These are phyloP conservation scores for Nasonia longicornis DNA, from an alignment of 1,140 invertebrate genomes.

Conservation along the genomic window DNA sequence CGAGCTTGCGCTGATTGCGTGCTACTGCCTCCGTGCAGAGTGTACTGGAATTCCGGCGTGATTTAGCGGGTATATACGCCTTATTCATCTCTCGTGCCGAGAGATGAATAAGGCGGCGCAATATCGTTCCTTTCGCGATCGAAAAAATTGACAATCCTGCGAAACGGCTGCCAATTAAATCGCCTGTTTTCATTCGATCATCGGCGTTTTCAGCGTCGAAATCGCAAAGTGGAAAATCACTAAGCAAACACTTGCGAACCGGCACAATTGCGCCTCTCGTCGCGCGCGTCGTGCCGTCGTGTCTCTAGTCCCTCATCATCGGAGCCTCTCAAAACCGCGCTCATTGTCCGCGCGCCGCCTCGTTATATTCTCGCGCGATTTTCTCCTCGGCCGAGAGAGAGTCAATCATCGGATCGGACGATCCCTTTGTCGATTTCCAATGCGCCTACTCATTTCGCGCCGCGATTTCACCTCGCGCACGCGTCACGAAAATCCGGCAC, in stretches of 20 bases:
- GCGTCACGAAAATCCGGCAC: slow-evolving; percentile 8
- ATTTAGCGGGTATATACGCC: background rate
- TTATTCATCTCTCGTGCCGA: background rate
- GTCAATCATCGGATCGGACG: slow-evolving; percentile 4
- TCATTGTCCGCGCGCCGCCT: background rate
- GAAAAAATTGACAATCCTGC: too few relatives aligned
- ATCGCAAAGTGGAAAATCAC: background rate
- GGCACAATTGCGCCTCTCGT: background rate
- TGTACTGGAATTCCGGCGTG: background rate
- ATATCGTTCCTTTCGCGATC: background rate
- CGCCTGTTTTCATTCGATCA: too few relatives aligned
- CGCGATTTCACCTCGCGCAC: slow-evolving; percentile 16
- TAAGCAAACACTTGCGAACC: background rate
- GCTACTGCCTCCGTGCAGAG: background rate
- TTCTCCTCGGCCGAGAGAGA: background rate
- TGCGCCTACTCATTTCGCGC: slow-evolving; percentile 2
- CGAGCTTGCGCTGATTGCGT: background rate
- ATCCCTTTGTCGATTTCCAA: slow-evolving; percentile 25
- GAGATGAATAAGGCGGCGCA: background rate
- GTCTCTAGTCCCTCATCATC: background rate
- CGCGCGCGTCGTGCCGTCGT: background rate
- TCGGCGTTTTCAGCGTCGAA: too few relatives aligned
- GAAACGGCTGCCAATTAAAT: too few relatives aligned
- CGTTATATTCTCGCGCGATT: slow-evolving; percentile 1
- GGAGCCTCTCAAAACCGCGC: background rate